Percentiles rank a stretch among this genome's conserved stretches.
Conservation (phyloP, 64 coral and sea anemone genomes). For the Orbicella faveolata region DNA sequence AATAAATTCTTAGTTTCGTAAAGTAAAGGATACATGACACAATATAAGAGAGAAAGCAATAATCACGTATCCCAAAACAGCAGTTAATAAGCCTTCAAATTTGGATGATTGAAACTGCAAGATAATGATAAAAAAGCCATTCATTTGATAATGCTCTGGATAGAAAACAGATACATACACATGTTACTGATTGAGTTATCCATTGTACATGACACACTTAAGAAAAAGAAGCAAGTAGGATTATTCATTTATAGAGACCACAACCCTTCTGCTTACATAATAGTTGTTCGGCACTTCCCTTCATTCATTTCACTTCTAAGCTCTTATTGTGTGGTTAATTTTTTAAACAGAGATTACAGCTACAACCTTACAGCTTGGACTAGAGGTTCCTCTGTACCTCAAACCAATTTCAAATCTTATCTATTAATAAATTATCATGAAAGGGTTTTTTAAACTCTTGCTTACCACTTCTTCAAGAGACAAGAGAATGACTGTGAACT, state of each 20-base stretch:
- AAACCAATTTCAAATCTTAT: no score
- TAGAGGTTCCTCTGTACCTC: no score
- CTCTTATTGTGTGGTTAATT: no score
- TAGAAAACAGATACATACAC: not conserved
- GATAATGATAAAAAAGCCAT: not conserved
- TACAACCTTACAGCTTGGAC: no score
- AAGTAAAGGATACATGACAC: slow-evolving; percentile 78
- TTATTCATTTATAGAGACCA: no score
- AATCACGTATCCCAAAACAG: slow-evolving; percentile 77
- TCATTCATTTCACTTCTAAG: no score
- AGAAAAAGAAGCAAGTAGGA: no score
- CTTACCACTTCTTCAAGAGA: slow-evolving; percentile 91
- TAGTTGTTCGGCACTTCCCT: no score
- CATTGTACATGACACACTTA: no score
- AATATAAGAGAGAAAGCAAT: slow-evolving; percentile 53
- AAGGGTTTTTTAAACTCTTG: not conserved
- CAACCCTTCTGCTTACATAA: no score
- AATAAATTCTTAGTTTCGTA: not conserved
- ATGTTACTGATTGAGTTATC: no score
- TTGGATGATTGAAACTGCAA: slow-evolving; percentile 63
- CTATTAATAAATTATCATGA: not conserved
- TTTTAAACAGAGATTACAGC: no score
- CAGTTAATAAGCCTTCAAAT: slow-evolving; percentile 68
- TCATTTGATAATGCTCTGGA: not conserved
- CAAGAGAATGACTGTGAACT: slow-evolving; percentile 84